phyloP scores from a whole-genome alignment of 2,888 invertebrate species.

The Galeruca laticollis region DNA sequence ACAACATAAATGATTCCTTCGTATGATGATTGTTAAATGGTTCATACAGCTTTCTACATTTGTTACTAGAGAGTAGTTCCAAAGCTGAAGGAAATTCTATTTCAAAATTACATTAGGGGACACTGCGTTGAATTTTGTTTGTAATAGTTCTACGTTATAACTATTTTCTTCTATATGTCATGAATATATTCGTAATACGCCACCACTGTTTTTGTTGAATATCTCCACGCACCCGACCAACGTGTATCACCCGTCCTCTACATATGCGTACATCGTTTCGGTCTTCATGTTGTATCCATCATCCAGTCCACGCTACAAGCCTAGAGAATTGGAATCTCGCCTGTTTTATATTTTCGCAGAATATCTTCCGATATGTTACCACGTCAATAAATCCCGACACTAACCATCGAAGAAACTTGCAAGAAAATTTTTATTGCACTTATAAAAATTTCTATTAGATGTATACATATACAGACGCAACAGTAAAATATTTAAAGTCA shows the following conservation, averaged over 20 bases:
- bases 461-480: neutral
- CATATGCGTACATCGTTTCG: conserved; percentile 42
- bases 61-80: too few relatives aligned
- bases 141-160: too few relatives aligned
- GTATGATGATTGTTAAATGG: too few relatives aligned
- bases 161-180: too few relatives aligned
- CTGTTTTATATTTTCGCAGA: conserved; percentile 41
- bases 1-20: too few relatives aligned
- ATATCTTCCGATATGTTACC: conserved; percentile 40
- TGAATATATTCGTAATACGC: neutral
- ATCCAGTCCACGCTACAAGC: conserved; percentile 41
- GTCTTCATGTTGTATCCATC: conserved; percentile 40
- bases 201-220: conserved; percentile 35
- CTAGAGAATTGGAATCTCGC: conserved; percentile 40
- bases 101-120: too few relatives aligned
- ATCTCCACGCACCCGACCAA: conserved; percentile 47
- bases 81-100: too few relatives aligned
- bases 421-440: conserved; percentile 24
- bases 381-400: conserved; percentile 34
- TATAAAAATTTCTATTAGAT: conserved; percentile 6
- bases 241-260: conserved; percentile 38
- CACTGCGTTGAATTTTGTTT: too few relatives aligned
- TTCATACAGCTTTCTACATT: too few relatives aligned
- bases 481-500: neutral
- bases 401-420: conserved; percentile 31